Base-by-base conservation (phyloP, 2,113 vertebrate species). In the Pycnonotus jocosus region DNA sequence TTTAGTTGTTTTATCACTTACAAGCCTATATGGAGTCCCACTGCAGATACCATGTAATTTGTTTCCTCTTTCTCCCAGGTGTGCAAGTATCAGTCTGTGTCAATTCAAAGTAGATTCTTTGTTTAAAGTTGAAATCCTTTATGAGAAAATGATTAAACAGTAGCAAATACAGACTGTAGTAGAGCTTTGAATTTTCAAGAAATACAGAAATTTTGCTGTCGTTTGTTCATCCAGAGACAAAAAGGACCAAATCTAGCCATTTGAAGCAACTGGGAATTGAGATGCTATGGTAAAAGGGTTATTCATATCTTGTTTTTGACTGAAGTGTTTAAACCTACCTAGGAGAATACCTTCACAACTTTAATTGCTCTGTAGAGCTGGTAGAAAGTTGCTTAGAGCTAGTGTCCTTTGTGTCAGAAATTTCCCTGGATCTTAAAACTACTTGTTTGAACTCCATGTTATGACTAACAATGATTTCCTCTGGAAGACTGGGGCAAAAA, bases 401-500 rank as follows among this genome's bases (percentile, higher is more conserved):
- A 18, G 23, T 54, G 27, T 51, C 6, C n/a, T 19, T n/a, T 50
- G 20, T 51, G 65, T 62, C 12, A 44, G 30, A 79, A 71, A 21
- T 87, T 33, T 58, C 37, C 12, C 15, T 66, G 12, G 15, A 31
- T 85, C 44, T 68, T 79, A 30, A 65, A 78, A 37, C 44, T 45
- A 3, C 25, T 81, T 18, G 10, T 45, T 70, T 56, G 24, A 81
- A 6, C 30, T 78, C 38, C 21, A 3, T 53, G 6, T 66, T 71
- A 5, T 9, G 30, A 37, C n/a, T 78, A 37, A 3, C 54, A 40
- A 5, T 0, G 0, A 28, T 37, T 51, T 65, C 21, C 8, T 22
- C 33, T 74, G 33, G 22, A 84, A 78, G 69, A 24, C 8, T 33
- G 25, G 19, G 17, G 9, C 24, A 81, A 61, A 90, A 60, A 22